phyloP scores from a whole-genome alignment of 2,888 invertebrate species.

The Limnephilus lunatus region DNA sequence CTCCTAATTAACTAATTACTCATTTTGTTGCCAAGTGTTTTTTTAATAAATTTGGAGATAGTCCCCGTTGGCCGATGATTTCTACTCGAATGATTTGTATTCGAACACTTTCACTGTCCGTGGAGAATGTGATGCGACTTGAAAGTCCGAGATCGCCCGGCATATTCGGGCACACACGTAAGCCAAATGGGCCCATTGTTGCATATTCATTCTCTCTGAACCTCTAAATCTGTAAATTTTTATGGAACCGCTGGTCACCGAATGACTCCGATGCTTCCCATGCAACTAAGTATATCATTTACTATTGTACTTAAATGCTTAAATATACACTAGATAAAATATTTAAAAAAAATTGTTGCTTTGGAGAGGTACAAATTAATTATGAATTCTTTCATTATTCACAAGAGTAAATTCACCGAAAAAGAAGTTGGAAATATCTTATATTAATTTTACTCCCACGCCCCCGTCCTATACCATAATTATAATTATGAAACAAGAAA shows the following conservation, averaged over 20 bases:
- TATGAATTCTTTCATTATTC: background rate
- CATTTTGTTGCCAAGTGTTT: background rate
- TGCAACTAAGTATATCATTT: background rate
- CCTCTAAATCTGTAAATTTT: background rate
- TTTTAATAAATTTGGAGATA: background rate
- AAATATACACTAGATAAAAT: background rate
- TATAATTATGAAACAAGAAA: too few species aligned
- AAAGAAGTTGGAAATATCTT: too few species aligned
- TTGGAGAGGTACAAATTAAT: background rate
- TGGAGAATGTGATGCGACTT: background rate
- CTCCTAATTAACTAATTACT: background rate
- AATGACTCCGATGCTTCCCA: background rate
- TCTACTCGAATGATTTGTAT: background rate
- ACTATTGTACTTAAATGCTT: background rate
- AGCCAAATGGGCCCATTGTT: background rate
- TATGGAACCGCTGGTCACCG: background rate
- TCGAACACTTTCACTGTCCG: slow-evolving; percentile 2
- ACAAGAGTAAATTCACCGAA: too few species aligned
- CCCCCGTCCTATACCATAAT: too few species aligned
- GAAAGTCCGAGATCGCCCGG: background rate
- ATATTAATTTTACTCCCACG: too few species aligned
- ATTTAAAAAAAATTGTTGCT: background rate
- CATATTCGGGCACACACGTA: background rate
- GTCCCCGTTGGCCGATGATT: background rate
- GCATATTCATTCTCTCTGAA: background rate